Conservation (phyloP, 2,113 vertebrate species). For the Bufo gargarizans region DNA sequence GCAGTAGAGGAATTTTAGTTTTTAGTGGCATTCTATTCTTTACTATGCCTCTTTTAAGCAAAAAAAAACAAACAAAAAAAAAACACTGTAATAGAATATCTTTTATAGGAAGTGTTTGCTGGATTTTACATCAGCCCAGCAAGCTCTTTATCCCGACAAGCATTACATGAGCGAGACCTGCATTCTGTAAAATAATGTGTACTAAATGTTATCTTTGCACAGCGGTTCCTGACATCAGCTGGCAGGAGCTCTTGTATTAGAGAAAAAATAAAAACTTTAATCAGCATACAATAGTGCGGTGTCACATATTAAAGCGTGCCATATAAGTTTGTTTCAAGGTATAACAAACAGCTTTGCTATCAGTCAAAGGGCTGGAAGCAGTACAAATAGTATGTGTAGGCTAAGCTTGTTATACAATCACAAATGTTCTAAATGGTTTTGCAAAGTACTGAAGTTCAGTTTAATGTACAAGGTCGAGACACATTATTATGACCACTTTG, state of each 20-base stretch:
- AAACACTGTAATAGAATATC: background rate
- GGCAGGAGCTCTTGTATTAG: slow-evolving; percentile 43
- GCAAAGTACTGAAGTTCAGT: too few relatives aligned
- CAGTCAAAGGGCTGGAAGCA: slow-evolving; percentile 19
- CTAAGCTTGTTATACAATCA: background rate
- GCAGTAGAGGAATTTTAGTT: slow-evolving; percentile 7
- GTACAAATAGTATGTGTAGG: background rate
- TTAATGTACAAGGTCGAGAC: too few relatives aligned
- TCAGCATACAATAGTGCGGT: slow-evolving; percentile 35
- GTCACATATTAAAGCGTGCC: slow-evolving; percentile 17
- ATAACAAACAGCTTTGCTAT: background rate
- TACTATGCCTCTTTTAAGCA: background rate
- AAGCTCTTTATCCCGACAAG: slow-evolving; percentile 36
- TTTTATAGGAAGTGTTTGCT: slow-evolving; percentile 25
- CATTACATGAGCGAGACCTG: slow-evolving; percentile 30
- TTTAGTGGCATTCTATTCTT: slow-evolving; percentile 19
- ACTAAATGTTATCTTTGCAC: slow-evolving; percentile 43
- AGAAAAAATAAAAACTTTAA: slow-evolving; percentile 52
- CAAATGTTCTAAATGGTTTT: background rate
- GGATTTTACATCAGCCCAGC: slow-evolving; percentile 29
- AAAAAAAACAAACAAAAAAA: background rate
- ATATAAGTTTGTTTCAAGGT: background rate
- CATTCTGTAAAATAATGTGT: slow-evolving; percentile 49
- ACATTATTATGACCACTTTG: too few relatives aligned
- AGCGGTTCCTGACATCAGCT: slow-evolving; percentile 48